Conservation (phyloP, 1,140 invertebrate species). For the Triops cancriformis region DNA sequence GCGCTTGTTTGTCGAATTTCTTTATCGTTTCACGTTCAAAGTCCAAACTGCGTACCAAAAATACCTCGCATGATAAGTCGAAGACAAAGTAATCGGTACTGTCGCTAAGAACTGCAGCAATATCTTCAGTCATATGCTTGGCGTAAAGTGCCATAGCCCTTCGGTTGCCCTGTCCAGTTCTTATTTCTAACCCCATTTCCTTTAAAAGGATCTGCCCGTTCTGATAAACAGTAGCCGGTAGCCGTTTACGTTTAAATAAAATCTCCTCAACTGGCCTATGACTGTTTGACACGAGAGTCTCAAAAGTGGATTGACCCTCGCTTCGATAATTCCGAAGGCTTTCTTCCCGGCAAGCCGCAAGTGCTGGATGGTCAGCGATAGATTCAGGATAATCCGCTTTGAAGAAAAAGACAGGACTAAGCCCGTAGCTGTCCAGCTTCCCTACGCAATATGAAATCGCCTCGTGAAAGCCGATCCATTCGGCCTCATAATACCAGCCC, state of each 20-base stretch:
- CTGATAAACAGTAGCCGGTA: too few species aligned
- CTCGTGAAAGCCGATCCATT: background rate
- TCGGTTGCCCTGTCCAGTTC: background rate
- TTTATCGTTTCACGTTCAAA: background rate
- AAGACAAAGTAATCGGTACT: background rate
- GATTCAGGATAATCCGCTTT: background rate
- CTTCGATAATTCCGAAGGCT: background rate
- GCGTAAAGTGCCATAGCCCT: background rate
- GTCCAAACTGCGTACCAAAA: background rate
- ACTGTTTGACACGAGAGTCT: background rate
- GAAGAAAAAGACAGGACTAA: background rate
- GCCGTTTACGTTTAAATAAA: too few species aligned
- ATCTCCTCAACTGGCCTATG: background rate
- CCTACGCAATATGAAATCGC: background rate
- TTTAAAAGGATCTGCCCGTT: background rate
- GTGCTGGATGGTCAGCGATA: background rate
- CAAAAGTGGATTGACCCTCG: background rate
- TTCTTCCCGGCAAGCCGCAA: background rate
- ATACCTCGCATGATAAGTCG: background rate
- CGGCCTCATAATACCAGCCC: background rate
- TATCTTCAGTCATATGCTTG: background rate
- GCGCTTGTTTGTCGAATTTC: background rate
- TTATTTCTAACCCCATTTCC: background rate
- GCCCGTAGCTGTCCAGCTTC: background rate
- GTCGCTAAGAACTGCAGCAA: background rate